Evolutionary conservation across 2,888 invertebrate genomes (phyloP).

Genomic region (Pemphredon lugubris): DNA sequence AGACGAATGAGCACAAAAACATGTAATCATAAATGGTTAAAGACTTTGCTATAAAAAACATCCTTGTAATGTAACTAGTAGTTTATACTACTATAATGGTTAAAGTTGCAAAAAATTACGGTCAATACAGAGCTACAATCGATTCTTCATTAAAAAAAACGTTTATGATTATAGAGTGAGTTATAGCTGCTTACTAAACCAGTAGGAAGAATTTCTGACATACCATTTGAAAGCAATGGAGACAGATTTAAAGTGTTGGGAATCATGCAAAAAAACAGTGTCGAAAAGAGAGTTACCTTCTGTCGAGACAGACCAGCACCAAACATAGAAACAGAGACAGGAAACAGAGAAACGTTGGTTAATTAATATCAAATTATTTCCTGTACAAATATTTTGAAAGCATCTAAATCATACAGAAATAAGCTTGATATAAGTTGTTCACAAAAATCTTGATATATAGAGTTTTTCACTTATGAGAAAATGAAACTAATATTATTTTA

Average conservation of each 20-base stretch:
- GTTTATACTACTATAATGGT: too few relatives aligned
- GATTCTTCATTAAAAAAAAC: too few relatives aligned
- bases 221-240: neutral
- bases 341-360: slow-evolving; percentile 77
- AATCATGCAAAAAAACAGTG: slow-evolving; percentile 42
- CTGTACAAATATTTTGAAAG: slow-evolving; percentile 37
- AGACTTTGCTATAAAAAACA: too few relatives aligned
- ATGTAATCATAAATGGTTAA: too few relatives aligned
- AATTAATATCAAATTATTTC: slow-evolving; percentile 59
- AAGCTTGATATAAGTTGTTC: neutral
- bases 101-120: too few relatives aligned
- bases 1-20: too few relatives aligned
- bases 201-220: too few relatives aligned
- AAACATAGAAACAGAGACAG: slow-evolving; percentile 79
- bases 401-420: slow-evolving; percentile 28
- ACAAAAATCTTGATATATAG: neutral
- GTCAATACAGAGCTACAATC: too few relatives aligned
- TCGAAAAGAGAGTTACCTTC: slow-evolving; percentile 78
- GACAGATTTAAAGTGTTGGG: slow-evolving; percentile 8
- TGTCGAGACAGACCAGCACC: slow-evolving; percentile 80
- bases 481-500: too few relatives aligned
- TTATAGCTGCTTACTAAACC: too few relatives aligned
- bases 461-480: slow-evolving; percentile 2
- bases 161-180: too few relatives aligned
- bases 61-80: too few relatives aligned